These are phyloP conservation scores for Bolinopsis microptera DNA, from an alignment of 37 sponge, comb jelly and placozoan species.

Conservation along the genomic window DNA sequence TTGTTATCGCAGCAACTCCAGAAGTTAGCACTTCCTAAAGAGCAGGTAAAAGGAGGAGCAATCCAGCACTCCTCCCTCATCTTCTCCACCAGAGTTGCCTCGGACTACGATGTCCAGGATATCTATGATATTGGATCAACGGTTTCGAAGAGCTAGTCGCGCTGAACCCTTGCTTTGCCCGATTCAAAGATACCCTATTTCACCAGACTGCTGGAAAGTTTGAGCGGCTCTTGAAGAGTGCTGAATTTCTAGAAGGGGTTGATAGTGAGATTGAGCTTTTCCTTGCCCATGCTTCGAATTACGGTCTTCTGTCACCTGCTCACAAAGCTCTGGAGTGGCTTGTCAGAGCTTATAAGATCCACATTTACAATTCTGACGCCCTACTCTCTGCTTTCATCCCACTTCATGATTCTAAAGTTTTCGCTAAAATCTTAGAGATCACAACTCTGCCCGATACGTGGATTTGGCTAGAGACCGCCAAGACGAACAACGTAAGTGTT, in stretches of 20 bases:
- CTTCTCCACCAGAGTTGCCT: slow-evolving; percentile 7
- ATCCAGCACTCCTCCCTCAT: slow-evolving; percentile 59
- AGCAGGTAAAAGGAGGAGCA: slow-evolving; percentile 18
- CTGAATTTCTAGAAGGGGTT: slow-evolving; percentile 69
- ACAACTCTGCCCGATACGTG: slow-evolving; percentile 23
- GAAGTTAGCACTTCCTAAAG: slow-evolving; percentile 36
- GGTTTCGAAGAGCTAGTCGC: slow-evolving; percentile 87
- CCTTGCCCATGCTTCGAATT: slow-evolving; percentile 78
- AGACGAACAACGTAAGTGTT: background rate
- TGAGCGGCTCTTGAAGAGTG: slow-evolving; percentile 73
- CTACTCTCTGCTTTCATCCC: slow-evolving; percentile 90
- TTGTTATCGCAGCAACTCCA: slow-evolving; percentile 60
- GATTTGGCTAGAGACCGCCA: slow-evolving; percentile 24
- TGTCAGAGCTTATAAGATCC: slow-evolving; percentile 74
- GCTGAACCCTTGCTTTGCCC: slow-evolving; percentile 71
- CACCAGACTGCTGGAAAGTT: slow-evolving; percentile 72
- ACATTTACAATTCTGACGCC: slow-evolving; percentile 75
- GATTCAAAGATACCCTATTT: slow-evolving; percentile 79
- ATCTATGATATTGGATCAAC: slow-evolving; percentile 66
- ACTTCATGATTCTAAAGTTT: slow-evolving; percentile 84
- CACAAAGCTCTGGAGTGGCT: slow-evolving; percentile 96
- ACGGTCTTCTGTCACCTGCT: slow-evolving; percentile 81
- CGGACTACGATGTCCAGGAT: slow-evolving; percentile 36
- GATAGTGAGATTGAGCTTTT: slow-evolving; percentile 73
- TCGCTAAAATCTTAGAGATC: slow-evolving; percentile 69